These are phyloP conservation scores for Cylas formicarius DNA, from an alignment of 1,140 invertebrate species.

Conservation along the genomic window DNA sequence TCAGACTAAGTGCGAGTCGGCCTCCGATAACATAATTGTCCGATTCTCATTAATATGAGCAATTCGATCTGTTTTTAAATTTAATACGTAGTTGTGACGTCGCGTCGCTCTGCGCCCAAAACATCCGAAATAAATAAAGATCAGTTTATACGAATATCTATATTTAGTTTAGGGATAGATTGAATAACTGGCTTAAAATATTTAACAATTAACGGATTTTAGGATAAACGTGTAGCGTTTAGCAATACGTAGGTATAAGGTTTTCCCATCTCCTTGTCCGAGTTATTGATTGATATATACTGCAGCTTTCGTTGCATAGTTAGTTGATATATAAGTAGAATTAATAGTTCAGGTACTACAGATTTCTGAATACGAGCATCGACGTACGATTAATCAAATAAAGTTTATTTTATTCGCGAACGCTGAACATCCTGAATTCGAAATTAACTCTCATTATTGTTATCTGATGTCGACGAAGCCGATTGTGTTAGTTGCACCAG, in stretches of 20 bases:
- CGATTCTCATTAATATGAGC: constrained; percentile 15
- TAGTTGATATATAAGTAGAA: too few relatives aligned
- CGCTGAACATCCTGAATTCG: constrained; percentile 15
- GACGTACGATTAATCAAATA: constrained; percentile 13
- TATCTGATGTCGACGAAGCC: constrained; percentile 18
- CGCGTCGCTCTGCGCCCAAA: too few relatives aligned
- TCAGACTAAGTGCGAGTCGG: constrained; percentile 21
- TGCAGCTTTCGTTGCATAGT: too few relatives aligned
- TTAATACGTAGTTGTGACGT: constrained; percentile 15
- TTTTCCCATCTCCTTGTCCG: too few relatives aligned
- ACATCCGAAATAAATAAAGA: too few relatives aligned
- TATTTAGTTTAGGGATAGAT: too few relatives aligned
- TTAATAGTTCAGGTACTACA: not conserved
- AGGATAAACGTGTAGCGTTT: too few relatives aligned
- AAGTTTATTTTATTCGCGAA: constrained; percentile 13
- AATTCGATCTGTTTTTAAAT: constrained; percentile 16
- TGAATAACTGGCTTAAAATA: too few relatives aligned
- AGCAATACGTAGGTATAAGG: too few relatives aligned
- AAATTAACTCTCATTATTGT: constrained; percentile 14
- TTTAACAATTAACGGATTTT: too few relatives aligned
- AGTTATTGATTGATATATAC: too few relatives aligned
- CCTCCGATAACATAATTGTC: constrained; percentile 21
- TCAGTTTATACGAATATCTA: too few relatives aligned
- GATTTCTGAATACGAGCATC: constrained; percentile 1
- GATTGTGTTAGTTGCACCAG: constrained; percentile 7